phyloP scores from a whole-genome alignment of 2,888 invertebrate genomes.

The Diplolepis rosae region DNA sequence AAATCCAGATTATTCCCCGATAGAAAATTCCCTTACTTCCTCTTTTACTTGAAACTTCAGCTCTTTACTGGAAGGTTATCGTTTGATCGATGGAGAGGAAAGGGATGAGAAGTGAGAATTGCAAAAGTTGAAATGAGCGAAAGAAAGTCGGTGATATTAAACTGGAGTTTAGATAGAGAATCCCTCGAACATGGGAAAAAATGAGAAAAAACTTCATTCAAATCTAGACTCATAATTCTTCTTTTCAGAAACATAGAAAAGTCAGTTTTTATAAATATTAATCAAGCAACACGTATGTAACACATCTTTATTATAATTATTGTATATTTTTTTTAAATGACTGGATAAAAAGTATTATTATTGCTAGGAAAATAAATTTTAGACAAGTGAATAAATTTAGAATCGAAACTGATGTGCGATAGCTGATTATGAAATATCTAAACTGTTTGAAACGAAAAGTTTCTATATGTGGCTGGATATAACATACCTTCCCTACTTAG shows the following conservation, averaged over 20 bases:
- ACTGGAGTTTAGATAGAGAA: constrained; percentile 7
- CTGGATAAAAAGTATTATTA: no score
- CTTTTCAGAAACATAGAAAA: neutral
- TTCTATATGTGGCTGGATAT: no score
- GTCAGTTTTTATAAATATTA: neutral
- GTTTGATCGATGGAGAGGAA: constrained; percentile 33
- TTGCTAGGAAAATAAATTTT: no score
- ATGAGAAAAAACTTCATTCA: constrained; percentile 1
- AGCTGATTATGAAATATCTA: no score
- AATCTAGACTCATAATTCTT: neutral
- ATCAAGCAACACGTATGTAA: no score
- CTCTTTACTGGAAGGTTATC: constrained; percentile 20
- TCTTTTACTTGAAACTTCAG: constrained; percentile 17
- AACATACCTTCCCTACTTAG: no score
- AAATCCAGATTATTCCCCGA: neutral
- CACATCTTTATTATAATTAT: no score
- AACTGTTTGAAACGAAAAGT: no score
- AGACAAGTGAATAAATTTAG: no score
- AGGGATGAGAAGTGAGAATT: constrained; percentile 27
- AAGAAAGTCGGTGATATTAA: constrained; percentile 29
- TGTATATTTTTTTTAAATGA: no score
- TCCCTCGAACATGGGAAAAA: neutral
- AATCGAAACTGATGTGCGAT: no score
- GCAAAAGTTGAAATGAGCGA: constrained; percentile 29
- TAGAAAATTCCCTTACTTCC: constrained; percentile 12